Conservation (phyloP, 1,140 invertebrate genomes). For the Campoletis sonorensis region DNA sequence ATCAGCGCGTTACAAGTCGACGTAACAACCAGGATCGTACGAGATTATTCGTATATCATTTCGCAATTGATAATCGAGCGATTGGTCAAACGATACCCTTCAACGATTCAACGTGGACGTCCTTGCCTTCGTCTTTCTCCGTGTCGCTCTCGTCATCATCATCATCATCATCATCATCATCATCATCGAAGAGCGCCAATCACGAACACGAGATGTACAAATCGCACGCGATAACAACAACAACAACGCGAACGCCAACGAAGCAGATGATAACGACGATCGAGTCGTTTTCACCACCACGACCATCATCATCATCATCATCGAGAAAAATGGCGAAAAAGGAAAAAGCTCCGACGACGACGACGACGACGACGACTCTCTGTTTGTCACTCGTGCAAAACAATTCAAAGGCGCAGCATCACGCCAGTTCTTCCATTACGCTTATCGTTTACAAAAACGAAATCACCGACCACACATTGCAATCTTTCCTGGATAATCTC, state of each 20-base stretch:
- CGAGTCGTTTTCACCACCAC: not conserved
- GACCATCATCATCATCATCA: conserved; percentile 43
- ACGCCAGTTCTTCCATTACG: conserved; percentile 77
- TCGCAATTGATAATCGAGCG: not conserved
- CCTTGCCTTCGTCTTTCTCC: not conserved
- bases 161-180: not conserved
- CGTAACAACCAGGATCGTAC: conserved; percentile 45
- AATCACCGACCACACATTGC: conserved; percentile 70
- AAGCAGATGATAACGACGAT: not conserved
- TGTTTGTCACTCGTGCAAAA: conserved; percentile 63
- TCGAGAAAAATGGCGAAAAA: not conserved
- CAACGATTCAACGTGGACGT: not conserved
- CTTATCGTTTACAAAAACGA: conserved; percentile 76
- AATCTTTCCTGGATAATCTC: conserved; percentile 69
- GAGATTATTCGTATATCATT: conserved; percentile 55
- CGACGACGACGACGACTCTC: not conserved
- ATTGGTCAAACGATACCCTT: not conserved
- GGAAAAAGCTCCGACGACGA: conserved; percentile 45
- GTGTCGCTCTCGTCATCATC: not conserved
- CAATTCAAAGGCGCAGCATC: conserved; percentile 60
- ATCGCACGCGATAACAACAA: not conserved
- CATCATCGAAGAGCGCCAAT: not conserved
- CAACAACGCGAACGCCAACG: conserved; percentile 10
- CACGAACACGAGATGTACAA: conserved; percentile 14
- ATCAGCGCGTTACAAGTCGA: not conserved